phyloP scores from a whole-genome alignment of 2,797 vertebrate species.

The Clarias fuscus region DNA sequence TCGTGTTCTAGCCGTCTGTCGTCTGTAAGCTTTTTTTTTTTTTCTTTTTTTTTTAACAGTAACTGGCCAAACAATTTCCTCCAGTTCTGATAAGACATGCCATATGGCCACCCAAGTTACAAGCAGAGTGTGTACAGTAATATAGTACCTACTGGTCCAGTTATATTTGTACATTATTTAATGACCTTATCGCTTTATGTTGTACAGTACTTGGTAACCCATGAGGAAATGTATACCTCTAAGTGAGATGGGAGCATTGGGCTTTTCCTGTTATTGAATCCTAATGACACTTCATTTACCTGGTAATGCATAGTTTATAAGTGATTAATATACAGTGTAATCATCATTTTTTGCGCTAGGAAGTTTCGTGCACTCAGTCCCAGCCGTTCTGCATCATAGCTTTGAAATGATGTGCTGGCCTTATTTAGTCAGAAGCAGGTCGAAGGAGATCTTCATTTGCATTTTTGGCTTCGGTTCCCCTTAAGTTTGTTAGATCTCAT shows the following conservation, averaged over 20 bases:
- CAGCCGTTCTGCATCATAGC: neutral
- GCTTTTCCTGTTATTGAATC: neutral
- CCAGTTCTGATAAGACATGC: constrained; percentile 15
- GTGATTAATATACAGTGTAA: neutral
- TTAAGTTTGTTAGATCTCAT: constrained; percentile 15
- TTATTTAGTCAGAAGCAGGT: constrained; percentile 24
- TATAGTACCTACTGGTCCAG: neutral
- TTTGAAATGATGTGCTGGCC: constrained; percentile 30
- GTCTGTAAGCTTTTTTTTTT: neutral
- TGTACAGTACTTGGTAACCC: neutral
- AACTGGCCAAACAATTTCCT: constrained; percentile 5
- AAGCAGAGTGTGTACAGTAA: constrained; percentile 5
- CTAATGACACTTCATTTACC: neutral
- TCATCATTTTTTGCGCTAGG: neutral
- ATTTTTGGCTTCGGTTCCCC: neutral
- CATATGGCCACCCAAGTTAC: constrained; percentile 26
- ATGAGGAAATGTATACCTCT: neutral
- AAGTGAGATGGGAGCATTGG: neutral
- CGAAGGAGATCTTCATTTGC: constrained; percentile 25
- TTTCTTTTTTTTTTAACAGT: neutral
- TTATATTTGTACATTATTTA: neutral
- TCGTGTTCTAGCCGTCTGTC: constrained; percentile 18
- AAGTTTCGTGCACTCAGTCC: neutral
- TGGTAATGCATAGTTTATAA: neutral
- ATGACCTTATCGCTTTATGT: neutral